phyloP scores from a whole-genome alignment of 2,113 vertebrate genomes.

The Pitta sordida region DNA sequence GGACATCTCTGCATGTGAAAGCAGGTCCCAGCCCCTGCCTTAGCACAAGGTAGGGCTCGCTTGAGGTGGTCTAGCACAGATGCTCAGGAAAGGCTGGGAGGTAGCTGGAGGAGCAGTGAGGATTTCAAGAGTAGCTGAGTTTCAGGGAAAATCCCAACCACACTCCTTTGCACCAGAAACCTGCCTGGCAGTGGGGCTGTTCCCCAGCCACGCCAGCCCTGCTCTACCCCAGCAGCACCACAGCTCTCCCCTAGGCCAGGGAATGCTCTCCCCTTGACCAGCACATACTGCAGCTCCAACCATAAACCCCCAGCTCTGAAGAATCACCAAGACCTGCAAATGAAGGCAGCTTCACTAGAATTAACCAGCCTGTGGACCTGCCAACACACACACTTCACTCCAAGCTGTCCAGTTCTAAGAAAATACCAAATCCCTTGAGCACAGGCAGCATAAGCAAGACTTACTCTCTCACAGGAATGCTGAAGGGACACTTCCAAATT shows the following conservation, averaged over 20 bases:
- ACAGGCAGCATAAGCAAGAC: background rate
- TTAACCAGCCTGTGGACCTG: background rate
- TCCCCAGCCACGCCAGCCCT: background rate
- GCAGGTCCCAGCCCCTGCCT: background rate
- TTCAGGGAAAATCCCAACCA: background rate
- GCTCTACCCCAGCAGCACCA: background rate
- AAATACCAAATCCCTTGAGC: background rate
- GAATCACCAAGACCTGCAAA: background rate
- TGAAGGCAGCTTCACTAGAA: background rate
- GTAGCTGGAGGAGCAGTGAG: background rate
- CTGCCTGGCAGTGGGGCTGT: rapidly evolving
- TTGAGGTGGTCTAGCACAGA: background rate
- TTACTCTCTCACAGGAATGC: rapidly evolving
- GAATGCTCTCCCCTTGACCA: background rate
- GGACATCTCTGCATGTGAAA: background rate
- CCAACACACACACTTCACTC: background rate
- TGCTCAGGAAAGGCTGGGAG: background rate
- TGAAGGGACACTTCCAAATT: background rate
- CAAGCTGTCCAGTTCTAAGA: background rate
- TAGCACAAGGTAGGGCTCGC: background rate
- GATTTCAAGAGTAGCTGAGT: background rate
- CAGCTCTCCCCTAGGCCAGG: rapidly evolving
- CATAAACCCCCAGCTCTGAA: background rate
- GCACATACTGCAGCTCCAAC: background rate
- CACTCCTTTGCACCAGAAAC: background rate